phyloP scores from a whole-genome alignment of 2,888 invertebrate genomes.

The Augochlorella aurata region DNA sequence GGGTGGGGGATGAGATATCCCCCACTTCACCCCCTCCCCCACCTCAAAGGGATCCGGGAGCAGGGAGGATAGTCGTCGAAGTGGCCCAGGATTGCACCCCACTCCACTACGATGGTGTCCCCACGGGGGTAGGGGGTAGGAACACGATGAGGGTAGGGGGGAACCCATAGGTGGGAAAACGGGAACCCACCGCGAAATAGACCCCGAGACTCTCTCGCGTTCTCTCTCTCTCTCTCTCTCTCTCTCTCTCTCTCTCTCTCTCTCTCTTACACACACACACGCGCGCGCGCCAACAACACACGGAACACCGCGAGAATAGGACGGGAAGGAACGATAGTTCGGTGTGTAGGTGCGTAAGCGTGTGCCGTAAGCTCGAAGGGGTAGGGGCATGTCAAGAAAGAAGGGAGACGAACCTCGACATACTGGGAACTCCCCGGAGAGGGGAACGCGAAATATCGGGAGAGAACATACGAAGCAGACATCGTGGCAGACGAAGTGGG shows the following conservation, averaged over 20 bases:
- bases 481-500: conserved; percentile 75
- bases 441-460: conserved; percentile 75
- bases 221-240: conserved; percentile 53
- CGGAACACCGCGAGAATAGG: conserved; percentile 62
- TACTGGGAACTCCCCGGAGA: conserved; percentile 69
- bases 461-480: conserved; percentile 72
- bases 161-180: conserved; percentile 76
- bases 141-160: conserved; percentile 68
- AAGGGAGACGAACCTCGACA: conserved; percentile 76
- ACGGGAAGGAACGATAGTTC: conserved; percentile 68
- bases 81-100: conserved; percentile 76
- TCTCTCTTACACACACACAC: too few species aligned
- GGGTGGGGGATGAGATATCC: conserved; percentile 63
- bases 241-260: background rate
- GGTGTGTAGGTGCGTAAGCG: conserved; percentile 42
- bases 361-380: conserved; percentile 60
- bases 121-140: conserved; percentile 73
- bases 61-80: conserved; percentile 73
- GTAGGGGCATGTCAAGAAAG: conserved; percentile 78
- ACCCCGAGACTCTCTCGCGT: conserved; percentile 56
- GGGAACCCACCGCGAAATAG: conserved; percentile 74
- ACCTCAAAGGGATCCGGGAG: conserved; percentile 68
- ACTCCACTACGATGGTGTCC: conserved; percentile 73
- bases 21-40: conserved; percentile 73
- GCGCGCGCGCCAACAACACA: conserved; percentile 42